Evolutionary conservation across 1,140 invertebrate genomes (phyloP).

Genomic region (Tenebrio molitor): DNA sequence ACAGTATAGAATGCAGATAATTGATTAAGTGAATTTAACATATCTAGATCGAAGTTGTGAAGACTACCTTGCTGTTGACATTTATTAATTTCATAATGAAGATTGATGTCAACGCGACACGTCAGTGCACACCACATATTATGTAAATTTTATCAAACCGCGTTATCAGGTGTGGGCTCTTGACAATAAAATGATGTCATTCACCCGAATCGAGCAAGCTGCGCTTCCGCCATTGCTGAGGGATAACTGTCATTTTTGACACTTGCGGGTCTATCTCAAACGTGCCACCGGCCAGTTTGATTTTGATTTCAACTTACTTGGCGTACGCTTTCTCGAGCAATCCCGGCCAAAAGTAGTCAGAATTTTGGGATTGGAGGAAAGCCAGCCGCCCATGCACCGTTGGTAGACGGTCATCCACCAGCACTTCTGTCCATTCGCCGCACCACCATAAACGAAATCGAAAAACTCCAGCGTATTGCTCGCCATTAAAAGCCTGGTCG

Average conservation of each 20-base stretch:
- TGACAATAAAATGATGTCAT: constrained; percentile 3
- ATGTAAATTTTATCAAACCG: neutral
- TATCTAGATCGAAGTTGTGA: no score
- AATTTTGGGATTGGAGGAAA: constrained; percentile 90
- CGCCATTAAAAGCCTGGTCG: constrained; percentile 86
- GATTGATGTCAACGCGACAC: no score
- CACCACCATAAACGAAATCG: constrained; percentile 97
- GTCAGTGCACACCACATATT: no score
- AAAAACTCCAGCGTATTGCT: constrained; percentile 86
- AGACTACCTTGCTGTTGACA: neutral
- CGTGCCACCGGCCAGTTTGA: no score
- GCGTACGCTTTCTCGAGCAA: constrained; percentile 98
- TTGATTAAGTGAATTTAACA: no score
- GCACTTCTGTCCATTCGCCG: constrained; percentile 95
- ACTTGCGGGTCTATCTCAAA: no score
- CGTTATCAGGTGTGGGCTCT: neutral
- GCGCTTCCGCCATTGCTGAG: neutral
- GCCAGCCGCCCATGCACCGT: constrained; percentile 92
- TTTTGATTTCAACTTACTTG: constrained; percentile 85
- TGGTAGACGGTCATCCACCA: constrained; percentile 96
- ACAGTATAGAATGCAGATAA: no score
- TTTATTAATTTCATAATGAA: neutral
- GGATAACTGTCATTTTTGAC: neutral
- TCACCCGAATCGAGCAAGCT: neutral
- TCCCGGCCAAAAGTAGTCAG: constrained; percentile 95